Conservation (phyloP, 1,140 invertebrate species). For the Dreissena polymorpha region DNA sequence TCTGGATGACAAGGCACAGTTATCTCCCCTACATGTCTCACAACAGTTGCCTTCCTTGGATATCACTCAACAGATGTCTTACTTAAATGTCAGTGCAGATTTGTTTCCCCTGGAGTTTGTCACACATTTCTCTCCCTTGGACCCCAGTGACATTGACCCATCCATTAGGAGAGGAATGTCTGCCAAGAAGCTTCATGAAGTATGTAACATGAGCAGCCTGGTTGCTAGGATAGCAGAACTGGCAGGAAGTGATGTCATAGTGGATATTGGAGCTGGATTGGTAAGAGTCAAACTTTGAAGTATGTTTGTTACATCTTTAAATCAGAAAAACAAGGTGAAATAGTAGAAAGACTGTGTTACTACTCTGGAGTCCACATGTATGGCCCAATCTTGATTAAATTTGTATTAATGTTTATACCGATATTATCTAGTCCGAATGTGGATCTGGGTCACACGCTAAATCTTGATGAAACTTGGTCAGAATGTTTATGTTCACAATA, state of each 20-base stretch:
- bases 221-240: conserved; percentile 60
- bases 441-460: too few species aligned
- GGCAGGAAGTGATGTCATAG: conserved; percentile 54
- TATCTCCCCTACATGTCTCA: too few species aligned
- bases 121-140: neutral
- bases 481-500: too few species aligned
- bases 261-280: conserved; percentile 79
- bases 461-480: too few species aligned
- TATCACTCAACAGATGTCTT: too few species aligned
- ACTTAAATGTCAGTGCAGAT: neutral
- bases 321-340: too few species aligned
- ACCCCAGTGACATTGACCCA: conserved; percentile 39
- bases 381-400: too few species aligned
- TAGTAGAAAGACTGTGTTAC: too few species aligned
- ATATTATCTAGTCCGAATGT: too few species aligned
- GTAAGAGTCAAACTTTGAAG: conserved; percentile 77
- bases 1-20: neutral
- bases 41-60: too few species aligned
- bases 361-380: too few species aligned
- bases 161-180: conserved; percentile 64
- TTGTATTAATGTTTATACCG: too few species aligned
- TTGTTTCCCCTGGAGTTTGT: neutral
- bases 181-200: conserved; percentile 73
- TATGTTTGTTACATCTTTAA: conserved; percentile 10
- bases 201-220: conserved; percentile 68